Percentiles rank a stretch among this genome's conserved stretches.
phyloP scores from a whole-genome alignment of 1,140 invertebrate species.

The Galleria mellonella region DNA sequence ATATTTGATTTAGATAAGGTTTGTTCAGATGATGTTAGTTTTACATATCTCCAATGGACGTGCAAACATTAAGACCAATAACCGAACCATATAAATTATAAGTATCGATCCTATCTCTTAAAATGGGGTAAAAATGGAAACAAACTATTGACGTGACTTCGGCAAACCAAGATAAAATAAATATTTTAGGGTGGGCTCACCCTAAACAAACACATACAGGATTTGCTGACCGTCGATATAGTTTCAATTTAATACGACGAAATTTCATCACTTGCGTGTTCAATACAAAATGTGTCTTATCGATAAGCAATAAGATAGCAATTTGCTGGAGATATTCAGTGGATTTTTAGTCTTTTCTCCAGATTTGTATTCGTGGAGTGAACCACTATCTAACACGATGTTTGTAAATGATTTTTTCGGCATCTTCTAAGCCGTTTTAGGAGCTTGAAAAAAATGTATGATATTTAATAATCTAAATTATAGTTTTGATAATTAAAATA shows the following conservation, averaged over 20 bases:
- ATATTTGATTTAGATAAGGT: constrained; percentile 59
- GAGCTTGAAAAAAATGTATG: constrained; percentile 7
- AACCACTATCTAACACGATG: constrained; percentile 21
- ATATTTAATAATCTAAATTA: neutral
- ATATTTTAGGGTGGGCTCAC: constrained; percentile 70
- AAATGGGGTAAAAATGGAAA: constrained; percentile 57
- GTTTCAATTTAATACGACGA: constrained; percentile 69
- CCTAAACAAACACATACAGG: constrained; percentile 68
- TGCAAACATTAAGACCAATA: constrained; percentile 45
- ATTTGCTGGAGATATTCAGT: neutral
- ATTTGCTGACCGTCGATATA: constrained; percentile 71
- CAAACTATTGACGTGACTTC: constrained; percentile 68
- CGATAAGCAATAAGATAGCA: constrained; percentile 7
- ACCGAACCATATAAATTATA: constrained; percentile 55
- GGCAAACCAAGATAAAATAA: constrained; percentile 71
- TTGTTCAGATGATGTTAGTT: constrained; percentile 49
- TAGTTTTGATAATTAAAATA: neutral
- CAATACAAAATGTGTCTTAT: constrained; percentile 28
- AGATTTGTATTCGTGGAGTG: no score
- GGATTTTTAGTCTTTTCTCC: no score
- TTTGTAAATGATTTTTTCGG: constrained; percentile 34
- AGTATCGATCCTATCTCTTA: constrained; percentile 56
- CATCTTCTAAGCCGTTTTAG: constrained; percentile 12
- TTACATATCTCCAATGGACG: constrained; percentile 51
- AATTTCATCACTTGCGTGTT: constrained; percentile 52